Evolutionary conservation across 2,888 invertebrate species (phyloP).

Genomic region (Metacarcinus magister): DNA sequence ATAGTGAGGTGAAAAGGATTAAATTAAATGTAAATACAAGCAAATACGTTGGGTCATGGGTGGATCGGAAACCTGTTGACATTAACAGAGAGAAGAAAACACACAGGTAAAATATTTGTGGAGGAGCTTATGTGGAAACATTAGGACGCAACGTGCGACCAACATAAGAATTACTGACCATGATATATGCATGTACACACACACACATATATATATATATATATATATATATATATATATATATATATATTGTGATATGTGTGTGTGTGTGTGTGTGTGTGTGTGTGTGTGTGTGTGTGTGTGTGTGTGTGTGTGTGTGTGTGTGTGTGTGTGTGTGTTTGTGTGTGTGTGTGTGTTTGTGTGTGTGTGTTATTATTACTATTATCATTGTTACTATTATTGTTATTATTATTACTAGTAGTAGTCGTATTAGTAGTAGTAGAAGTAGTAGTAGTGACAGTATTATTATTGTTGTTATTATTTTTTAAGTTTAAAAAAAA

Average conservation of each 20-base stretch:
- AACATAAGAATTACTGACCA: not conserved
- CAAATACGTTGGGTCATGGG: not conserved
- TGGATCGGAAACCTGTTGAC: not conserved
- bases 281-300: slow-evolving; percentile 29
- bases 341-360: slow-evolving; percentile 61
- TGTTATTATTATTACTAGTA: not conserved
- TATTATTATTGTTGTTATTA: too few relatives aligned
- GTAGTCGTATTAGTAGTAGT: too few relatives aligned
- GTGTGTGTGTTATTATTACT: not conserved
- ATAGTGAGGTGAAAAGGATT: not conserved
- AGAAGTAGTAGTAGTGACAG: too few relatives aligned
- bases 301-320: not conserved
- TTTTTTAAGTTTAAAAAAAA: too few relatives aligned
- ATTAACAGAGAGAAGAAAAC: not conserved
- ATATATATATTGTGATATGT: too few relatives aligned
- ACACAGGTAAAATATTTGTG: not conserved
- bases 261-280: not conserved
- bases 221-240: too few relatives aligned
- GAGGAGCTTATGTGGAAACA: not conserved
- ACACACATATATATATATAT: too few relatives aligned
- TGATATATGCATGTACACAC: not conserved
- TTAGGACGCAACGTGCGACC: not conserved
- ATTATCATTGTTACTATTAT: too few relatives aligned
- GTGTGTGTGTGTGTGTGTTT: slow-evolving; percentile 63
- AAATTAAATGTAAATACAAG: not conserved